phyloP scores from a whole-genome alignment of 2,113 vertebrate genomes.

The Centropus unirufus region DNA sequence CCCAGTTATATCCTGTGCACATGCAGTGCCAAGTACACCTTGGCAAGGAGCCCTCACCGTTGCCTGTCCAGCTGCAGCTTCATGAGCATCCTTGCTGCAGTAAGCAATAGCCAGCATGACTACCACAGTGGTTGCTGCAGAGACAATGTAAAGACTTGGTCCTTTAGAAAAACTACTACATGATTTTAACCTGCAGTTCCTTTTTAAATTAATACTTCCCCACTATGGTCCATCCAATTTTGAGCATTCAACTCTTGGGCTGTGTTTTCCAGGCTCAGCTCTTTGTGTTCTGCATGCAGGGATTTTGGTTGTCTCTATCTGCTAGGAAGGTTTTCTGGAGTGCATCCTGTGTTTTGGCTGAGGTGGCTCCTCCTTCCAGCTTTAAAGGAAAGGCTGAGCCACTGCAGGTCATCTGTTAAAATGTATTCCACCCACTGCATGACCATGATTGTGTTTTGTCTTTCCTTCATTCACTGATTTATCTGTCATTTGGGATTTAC shows the following conservation, averaged over 20 bases:
- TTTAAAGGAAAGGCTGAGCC: not conserved
- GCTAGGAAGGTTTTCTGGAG: not conserved
- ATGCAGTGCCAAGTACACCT: not conserved
- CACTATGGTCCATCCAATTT: not conserved
- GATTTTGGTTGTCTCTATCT: not conserved
- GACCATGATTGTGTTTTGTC: not conserved
- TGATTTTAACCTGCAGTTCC: not conserved
- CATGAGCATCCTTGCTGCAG: not conserved
- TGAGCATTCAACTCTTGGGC: not conserved
- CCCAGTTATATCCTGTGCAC: not conserved
- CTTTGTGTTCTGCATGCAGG: not conserved
- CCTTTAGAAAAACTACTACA: not conserved
- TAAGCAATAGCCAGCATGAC: not conserved
- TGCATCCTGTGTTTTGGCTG: not conserved
- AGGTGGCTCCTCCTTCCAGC: not conserved
- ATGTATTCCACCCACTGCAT: not conserved
- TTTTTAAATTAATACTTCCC: not conserved
- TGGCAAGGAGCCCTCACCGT: not conserved
- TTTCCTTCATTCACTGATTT: not conserved
- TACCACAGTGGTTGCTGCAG: not conserved
- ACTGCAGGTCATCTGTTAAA: not conserved
- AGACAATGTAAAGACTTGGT: not conserved
- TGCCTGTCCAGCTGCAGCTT: not conserved
- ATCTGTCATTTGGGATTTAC: constrained; percentile 21
- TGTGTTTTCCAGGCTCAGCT: not conserved